Conservation (phyloP, 2,888 invertebrate species). For the Thera britannica region DNA sequence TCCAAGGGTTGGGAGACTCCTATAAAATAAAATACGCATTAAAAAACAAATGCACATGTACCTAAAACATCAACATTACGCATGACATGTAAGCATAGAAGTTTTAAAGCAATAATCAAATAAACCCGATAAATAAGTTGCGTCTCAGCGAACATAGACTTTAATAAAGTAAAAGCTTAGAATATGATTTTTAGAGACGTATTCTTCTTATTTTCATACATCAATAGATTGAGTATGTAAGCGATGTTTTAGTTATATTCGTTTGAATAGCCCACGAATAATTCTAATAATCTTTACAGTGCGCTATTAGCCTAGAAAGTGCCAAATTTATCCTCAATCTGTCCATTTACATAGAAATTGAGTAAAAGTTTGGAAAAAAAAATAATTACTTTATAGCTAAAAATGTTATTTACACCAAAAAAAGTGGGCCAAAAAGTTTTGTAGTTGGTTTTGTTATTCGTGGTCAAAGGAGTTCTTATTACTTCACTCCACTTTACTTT, state of each 20-base stretch:
- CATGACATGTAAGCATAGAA: too few species aligned
- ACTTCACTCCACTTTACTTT: neutral
- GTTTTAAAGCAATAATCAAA: too few species aligned
- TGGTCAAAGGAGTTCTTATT: neutral
- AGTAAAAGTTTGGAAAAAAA: conserved; percentile 10
- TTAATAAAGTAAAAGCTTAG: too few species aligned
- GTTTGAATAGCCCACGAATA: neutral
- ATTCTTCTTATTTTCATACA: too few species aligned
- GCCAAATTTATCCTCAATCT: conserved; percentile 9
- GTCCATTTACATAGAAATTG: conserved; percentile 30
- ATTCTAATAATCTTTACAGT: neutral
- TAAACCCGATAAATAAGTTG: too few species aligned
- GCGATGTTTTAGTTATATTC: too few species aligned
- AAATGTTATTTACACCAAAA: neutral
- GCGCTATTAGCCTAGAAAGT: conserved; percentile 26
- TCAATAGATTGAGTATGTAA: too few species aligned
- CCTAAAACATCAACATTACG: too few species aligned
- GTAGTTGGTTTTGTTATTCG: neutral
- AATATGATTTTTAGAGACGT: too few species aligned
- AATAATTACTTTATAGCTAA: conserved; percentile 6
- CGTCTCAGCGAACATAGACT: too few species aligned
- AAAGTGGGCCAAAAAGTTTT: neutral
- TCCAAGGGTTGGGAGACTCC: conserved; percentile 74
- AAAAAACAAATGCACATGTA: too few species aligned
- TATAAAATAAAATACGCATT: conserved; percentile 40